Percentiles rank a stretch among this genome's conserved stretches.
Conservation (phyloP, 1,140 invertebrate genomes). For the Calliphora vicina region DNA sequence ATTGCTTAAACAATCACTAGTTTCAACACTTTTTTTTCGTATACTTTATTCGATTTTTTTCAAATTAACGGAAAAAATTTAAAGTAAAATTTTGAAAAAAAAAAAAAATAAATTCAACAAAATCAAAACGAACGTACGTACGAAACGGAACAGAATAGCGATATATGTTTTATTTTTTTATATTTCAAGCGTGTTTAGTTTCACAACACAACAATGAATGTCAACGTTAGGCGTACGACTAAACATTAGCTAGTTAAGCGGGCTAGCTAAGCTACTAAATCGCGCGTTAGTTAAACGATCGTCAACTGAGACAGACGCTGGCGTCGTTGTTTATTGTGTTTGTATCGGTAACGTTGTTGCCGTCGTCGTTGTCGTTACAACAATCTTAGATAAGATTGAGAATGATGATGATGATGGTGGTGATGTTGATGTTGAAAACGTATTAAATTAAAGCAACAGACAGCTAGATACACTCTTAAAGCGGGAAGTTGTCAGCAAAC, state of each 20-base stretch:
- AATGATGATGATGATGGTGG: too few species aligned
- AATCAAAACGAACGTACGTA: neutral
- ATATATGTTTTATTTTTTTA: neutral
- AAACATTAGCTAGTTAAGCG: slow-evolving; percentile 29
- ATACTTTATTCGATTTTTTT: neutral
- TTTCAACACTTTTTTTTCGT: neutral
- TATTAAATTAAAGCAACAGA: neutral
- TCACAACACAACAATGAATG: slow-evolving; percentile 28
- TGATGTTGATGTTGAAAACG: too few species aligned
- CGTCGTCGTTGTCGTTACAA: too few species aligned
- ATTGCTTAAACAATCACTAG: neutral
- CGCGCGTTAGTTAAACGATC: slow-evolving; percentile 16
- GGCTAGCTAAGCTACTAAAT: slow-evolving; percentile 21
- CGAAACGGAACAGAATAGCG: neutral
- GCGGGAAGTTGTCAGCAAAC: neutral
- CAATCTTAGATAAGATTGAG: too few species aligned
- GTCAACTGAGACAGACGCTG: neutral
- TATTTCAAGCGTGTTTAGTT: slow-evolving; percentile 8
- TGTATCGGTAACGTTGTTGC: too few species aligned
- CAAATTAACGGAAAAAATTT: neutral
- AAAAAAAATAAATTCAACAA: neutral
- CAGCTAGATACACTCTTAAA: neutral
- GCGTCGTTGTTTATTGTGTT: too few species aligned
- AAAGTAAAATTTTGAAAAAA: neutral
- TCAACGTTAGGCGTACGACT: slow-evolving; percentile 32